Base-by-base conservation (phyloP, 2,113 vertebrate genomes). In the Alethe diademata region DNA sequence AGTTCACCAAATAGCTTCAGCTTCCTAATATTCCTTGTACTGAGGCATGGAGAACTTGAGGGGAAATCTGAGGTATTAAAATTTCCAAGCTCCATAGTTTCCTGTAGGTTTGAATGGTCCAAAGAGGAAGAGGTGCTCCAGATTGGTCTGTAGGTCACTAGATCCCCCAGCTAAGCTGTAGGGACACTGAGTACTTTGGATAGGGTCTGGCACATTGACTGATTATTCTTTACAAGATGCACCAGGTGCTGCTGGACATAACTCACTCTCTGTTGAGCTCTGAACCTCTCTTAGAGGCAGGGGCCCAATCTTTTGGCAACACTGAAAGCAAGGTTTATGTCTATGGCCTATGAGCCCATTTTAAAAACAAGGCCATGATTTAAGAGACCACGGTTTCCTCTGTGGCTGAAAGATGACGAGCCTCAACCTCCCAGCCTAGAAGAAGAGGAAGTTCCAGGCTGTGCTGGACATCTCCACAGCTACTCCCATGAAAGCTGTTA, bases 221-320 rank as follows among this genome's bases (percentile, higher is more conserved):
- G 43, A 8, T 6, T 29, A 5, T 71, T 71, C 19, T 50, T 80
- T 35, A 43, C 35, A 60, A 33, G 38, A 8, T 51, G 29, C 6
- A 17, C 7, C 25, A 29, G 31, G 12, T 24, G 28, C 43, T 74
- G 5, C 43, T 67, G 74, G 29, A 26, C 18, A 14, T 13, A 18
- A 29, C 38, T 50, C 1, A 0, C 20, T 35, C 22, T 51, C 1
- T 31, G 1, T 22, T 47, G 36, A 35, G 10, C 50, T 51, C 50
- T 11, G 11, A 26, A 29, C 51, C 71, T 74, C 75, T 79, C 31
- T 51, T 56, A 25, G 23, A 54, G 43, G 9, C 40, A n/a, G 31
- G 3, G 29, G 4, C 14, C 8, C 9, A 69, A 31, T 70, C 42
- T 58, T 73, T 24, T 35, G 45, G n/a, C 36, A 76, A 71, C 84